A percentile compares a stretch with the other conserved stretches of the same genome.
phyloP scores from a whole-genome alignment of 2,113 vertebrate species.

The Poeciliopsis retropinna region DNA sequence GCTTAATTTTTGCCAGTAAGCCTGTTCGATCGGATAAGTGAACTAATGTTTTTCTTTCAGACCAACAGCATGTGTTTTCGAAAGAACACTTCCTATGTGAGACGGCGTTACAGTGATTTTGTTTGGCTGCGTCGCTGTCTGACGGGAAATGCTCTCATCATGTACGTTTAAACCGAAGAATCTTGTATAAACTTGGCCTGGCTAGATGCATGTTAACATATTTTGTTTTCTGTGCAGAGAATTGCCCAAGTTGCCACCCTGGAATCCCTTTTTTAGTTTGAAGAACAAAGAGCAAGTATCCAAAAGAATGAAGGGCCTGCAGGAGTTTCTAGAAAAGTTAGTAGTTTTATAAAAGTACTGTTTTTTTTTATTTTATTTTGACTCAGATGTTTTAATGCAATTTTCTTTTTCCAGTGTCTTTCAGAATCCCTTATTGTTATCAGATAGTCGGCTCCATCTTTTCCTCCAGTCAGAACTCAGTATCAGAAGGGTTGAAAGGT shows the following conservation, averaged over 20 bases:
- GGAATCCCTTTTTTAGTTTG: slow-evolving; percentile 91
- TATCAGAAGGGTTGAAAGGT: slow-evolving; percentile 87
- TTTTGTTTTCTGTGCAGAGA: slow-evolving; percentile 62
- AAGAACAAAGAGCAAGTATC: slow-evolving; percentile 85
- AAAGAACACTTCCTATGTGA: slow-evolving; percentile 90
- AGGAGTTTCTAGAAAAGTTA: slow-evolving; percentile 91
- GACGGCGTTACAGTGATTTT: slow-evolving; percentile 93
- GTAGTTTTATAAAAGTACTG: slow-evolving; percentile 47
- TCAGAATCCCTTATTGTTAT: slow-evolving; percentile 85
- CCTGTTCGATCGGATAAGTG: neutral
- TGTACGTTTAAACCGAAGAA: slow-evolving; percentile 78
- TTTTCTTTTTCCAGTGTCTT: slow-evolving; percentile 79
- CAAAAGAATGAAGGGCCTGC: slow-evolving; percentile 88
- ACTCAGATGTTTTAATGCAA: neutral
- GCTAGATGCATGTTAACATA: neutral
- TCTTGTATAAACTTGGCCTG: neutral
- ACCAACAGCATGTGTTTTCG: slow-evolving; percentile 97
- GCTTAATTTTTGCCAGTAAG: neutral
- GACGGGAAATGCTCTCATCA: slow-evolving; percentile 87
- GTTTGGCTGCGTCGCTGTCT: slow-evolving; percentile 93
- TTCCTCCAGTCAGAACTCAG: slow-evolving; percentile 93
- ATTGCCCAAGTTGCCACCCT: slow-evolving; percentile 89
- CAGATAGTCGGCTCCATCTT: slow-evolving; percentile 94
- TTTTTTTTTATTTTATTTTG: neutral
- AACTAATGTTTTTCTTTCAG: slow-evolving; percentile 55